These are phyloP conservation scores for Channa striata DNA, from an alignment of 2,797 vertebrate genomes.

Conservation along the genomic window DNA sequence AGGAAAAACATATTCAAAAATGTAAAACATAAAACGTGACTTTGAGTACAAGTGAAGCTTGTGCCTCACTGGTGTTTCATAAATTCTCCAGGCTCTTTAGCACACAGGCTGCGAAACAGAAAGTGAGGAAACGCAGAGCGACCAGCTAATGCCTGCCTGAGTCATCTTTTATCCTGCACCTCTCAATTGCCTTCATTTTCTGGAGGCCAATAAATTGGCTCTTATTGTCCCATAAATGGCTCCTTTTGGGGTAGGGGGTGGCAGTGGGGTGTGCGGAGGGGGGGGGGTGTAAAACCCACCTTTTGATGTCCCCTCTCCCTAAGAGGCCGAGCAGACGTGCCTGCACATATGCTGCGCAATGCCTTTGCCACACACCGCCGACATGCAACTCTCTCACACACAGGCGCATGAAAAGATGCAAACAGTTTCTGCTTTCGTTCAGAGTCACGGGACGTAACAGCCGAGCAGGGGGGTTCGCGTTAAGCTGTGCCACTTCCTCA, in stretches of 20 bases:
- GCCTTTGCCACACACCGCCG: slow-evolving; percentile 70
- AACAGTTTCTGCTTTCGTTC: slow-evolving; percentile 78
- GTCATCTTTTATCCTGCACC: slow-evolving; percentile 81
- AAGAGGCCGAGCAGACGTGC: slow-evolving; percentile 66
- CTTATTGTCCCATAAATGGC: slow-evolving; percentile 81
- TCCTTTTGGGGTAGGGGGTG: slow-evolving; percentile 76
- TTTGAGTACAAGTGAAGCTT: background rate
- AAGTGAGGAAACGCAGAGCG: slow-evolving; percentile 67
- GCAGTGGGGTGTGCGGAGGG: slow-evolving; percentile 50
- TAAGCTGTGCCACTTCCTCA: slow-evolving; percentile 72
- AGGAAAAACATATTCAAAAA: background rate
- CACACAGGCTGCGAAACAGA: slow-evolving; percentile 22
- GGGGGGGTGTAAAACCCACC: slow-evolving; percentile 60
- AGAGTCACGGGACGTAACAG: slow-evolving; percentile 74
- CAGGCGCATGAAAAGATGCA: slow-evolving; percentile 78
- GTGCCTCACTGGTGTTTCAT: background rate
- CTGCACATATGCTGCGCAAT: slow-evolving; percentile 66
- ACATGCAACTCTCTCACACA: slow-evolving; percentile 65
- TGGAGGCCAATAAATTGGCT: slow-evolving; percentile 76
- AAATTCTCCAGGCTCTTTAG: slow-evolving; percentile 12
- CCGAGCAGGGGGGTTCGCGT: slow-evolving; percentile 65
- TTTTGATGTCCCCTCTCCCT: slow-evolving; percentile 78
- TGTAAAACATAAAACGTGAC: background rate
- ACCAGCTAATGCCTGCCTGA: slow-evolving; percentile 41
- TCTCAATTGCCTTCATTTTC: slow-evolving; percentile 81